These are phyloP conservation scores for Campoletis sonorensis DNA, from an alignment of 1,140 invertebrate species.

Conservation along the genomic window DNA sequence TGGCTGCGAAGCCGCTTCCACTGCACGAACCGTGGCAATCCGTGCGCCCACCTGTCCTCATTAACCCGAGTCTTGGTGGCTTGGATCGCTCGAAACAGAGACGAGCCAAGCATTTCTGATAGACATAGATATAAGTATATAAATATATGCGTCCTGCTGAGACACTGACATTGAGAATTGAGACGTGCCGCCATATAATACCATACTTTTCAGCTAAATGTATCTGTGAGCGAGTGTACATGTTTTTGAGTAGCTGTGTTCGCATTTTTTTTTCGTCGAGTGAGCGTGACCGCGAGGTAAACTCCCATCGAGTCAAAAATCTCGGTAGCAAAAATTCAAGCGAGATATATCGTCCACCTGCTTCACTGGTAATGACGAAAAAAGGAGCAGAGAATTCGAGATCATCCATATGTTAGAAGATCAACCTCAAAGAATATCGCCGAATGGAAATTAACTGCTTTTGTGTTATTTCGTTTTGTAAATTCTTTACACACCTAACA, in stretches of 20 bases:
- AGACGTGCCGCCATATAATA: conserved; percentile 8
- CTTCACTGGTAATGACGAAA: neutral
- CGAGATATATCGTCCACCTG: conserved; percentile 1
- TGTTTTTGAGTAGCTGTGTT: no score
- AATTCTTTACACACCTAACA: no score
- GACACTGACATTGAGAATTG: neutral
- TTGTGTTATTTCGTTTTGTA: no score
- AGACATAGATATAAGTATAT: neutral
- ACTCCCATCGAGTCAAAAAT: neutral
- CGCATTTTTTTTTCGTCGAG: neutral
- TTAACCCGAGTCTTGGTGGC: conserved; percentile 2
- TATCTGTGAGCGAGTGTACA: neutral
- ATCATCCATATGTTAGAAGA: no score
- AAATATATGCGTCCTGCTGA: neutral
- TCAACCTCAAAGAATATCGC: no score
- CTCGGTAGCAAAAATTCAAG: conserved; percentile 3
- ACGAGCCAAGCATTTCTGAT: neutral
- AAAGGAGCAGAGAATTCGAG: neutral
- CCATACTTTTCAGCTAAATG: neutral
- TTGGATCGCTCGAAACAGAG: conserved; percentile 1
- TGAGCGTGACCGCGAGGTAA: conserved; percentile 1
- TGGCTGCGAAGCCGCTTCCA: neutral
- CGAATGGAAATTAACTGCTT: no score
- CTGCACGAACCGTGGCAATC: neutral
- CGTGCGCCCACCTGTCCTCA: conserved; percentile 12